Evolutionary conservation across 2,113 vertebrate genomes (phyloP), one percentile per base, ranked within the genome.

Genomic region (Ascaphus truei): DNA sequence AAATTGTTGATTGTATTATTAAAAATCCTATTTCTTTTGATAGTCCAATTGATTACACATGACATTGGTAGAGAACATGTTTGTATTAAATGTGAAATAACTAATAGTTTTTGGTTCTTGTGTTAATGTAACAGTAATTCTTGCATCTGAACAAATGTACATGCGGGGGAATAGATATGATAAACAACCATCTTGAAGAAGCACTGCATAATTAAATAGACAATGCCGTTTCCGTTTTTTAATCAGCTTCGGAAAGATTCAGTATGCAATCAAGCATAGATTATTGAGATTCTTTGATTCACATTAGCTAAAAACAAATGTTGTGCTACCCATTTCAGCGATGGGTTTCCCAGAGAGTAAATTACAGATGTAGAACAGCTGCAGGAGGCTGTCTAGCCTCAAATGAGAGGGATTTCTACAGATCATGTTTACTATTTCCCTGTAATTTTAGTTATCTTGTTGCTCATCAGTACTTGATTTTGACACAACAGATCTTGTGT

Each of bases 61-160:
- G 27, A 68, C n/a, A 64, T 64, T 41, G 31, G 50, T 53, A 34
- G 23, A 20, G 23, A 53, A 50, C 9, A 34, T 25, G 39, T 68
- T 47, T 45, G 37, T 6, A 57, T 43, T 22, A 57, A 55, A 25
- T 13, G 25, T 52, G 47, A 48, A 52, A 16, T 37, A 18, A 64
- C 7, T 25, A 5, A 15, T 7, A 22, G 12, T 55, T 41, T 36
- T 39, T 41, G 13, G 7, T 48, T 34, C 27, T 45, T 45, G 51
- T 56, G 51, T 10, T 33, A 55, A 41, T 56, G 52, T 11, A 29
- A 30, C 34, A 3, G 23, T 53, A 43, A 45, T 34, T 57, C 23
- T 25, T 37, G 15, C 5, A 13, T 22, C 37, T 34, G 56, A 67
- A 56, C 47, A 55, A 23, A 33, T 23, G 27, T 18, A 25, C 16